Percentiles rank a stretch among this genome's conserved stretches.
phyloP scores from a whole-genome alignment of 1,140 invertebrate species.

The Drosophila lini region DNA sequence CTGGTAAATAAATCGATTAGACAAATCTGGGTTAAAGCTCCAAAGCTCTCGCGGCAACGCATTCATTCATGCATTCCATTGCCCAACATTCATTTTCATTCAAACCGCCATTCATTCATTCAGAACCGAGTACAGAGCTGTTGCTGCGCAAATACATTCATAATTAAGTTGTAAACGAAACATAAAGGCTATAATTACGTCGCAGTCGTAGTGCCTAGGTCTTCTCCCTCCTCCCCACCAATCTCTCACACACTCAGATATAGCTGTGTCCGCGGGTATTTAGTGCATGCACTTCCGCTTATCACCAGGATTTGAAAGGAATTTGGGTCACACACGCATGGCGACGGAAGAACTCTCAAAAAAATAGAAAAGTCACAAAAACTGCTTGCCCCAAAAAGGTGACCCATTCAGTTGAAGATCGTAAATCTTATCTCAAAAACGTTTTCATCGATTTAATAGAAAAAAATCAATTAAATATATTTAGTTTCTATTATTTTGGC shows the following conservation, averaged over 20 bases:
- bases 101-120: slow-evolving; percentile 39
- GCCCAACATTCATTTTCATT: slow-evolving; percentile 55
- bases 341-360: slow-evolving; percentile 1
- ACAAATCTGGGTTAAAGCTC: slow-evolving; percentile 33
- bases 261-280: slow-evolving; percentile 30
- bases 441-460: too few species aligned
- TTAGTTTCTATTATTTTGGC: too few species aligned
- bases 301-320: slow-evolving; percentile 64
- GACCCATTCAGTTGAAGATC: not conserved
- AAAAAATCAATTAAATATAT: too few species aligned
- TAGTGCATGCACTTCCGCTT: slow-evolving; percentile 73
- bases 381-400: too few species aligned
- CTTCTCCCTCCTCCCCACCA: slow-evolving; percentile 40
- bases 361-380: not conserved
- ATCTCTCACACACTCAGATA: slow-evolving; percentile 7
- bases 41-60: slow-evolving; percentile 18
- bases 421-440: not conserved
- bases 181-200: slow-evolving; percentile 72
- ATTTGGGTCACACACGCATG: slow-evolving; percentile 59
- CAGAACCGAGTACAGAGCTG: slow-evolving; percentile 27
- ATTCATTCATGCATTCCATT: slow-evolving; percentile 58
- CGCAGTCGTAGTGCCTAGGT: slow-evolving; percentile 49
- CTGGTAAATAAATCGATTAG: slow-evolving; percentile 10
- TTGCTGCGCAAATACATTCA: slow-evolving; percentile 75
- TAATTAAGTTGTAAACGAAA: slow-evolving; percentile 77